Conservation (phyloP, 2,797 vertebrate genomes). For the Manis crassicaudata region DNA sequence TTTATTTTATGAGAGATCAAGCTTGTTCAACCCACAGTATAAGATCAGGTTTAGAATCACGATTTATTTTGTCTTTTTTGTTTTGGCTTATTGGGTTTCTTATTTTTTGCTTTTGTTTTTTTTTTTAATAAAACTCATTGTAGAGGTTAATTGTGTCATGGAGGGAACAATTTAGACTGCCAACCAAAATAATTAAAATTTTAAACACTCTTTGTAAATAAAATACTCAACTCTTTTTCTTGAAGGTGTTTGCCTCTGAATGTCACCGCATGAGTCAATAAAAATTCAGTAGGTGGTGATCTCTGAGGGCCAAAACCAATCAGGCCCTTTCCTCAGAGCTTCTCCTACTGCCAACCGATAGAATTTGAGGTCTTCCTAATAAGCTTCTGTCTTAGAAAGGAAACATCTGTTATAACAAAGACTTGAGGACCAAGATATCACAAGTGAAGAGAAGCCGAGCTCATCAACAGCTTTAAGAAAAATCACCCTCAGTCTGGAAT, state of each 20-base stretch:
- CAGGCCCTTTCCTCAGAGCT: neutral
- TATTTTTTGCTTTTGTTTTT: neutral
- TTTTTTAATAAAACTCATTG: conserved; percentile 31
- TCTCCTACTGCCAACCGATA: neutral
- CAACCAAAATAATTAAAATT: neutral
- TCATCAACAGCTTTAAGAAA: conserved; percentile 2
- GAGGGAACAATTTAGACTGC: neutral
- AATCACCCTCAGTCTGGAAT: neutral
- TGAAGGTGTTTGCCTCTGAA: neutral
- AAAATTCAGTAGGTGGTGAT: neutral
- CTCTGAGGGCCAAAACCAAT: neutral
- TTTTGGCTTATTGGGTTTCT: neutral
- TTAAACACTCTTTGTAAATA: neutral
- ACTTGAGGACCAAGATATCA: neutral
- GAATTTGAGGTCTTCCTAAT: neutral
- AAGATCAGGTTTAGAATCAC: neutral
- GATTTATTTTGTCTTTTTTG: neutral
- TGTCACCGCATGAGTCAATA: neutral
- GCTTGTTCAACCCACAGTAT: neutral
- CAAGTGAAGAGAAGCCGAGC: neutral
- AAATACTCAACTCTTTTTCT: neutral
- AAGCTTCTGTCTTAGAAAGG: neutral
- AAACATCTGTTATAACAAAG: neutral
- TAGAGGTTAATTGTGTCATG: neutral
- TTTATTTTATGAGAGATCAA: neutral